Evolutionary conservation across 2,888 invertebrate genomes (phyloP), one percentile per base, ranked within the genome.

Genomic region (Tipula helvola): DNA sequence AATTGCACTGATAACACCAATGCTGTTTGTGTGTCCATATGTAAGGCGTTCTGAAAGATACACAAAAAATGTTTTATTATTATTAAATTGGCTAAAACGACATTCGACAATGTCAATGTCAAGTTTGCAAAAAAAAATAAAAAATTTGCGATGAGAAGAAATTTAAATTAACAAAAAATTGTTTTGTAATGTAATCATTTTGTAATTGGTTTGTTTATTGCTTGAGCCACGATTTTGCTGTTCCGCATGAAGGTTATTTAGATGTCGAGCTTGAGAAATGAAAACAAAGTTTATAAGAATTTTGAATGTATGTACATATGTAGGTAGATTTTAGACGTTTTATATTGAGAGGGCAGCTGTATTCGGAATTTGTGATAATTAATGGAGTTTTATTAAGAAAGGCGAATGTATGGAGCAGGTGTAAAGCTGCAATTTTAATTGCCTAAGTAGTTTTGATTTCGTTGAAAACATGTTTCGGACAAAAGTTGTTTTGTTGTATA

Each of bases 11-110:
- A 95, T 90, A 96, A 92, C 47, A 96, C 95, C 90, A 96, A 92
- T 92, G 95, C 96, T 89, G 96, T 96, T 90, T 96, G 95, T 90
- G 95, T 94, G 90, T 96, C 96, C 96, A 96, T 96, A 8, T 44
- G 3, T 44, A 44, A 10, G 12, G 7, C 13, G n/a, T 36, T 85
- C 36, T 85, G 41, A 85, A 85, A 85, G 4, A 39, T 13, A 41
- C 16, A 85, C n/a, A 8, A 83, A 83, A 36, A 36, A 36, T 83
- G 2, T n/a, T 39, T 39, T 39, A 1, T 7, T 39, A 39, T 39
- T 39, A 39, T 36, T 85, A 16, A 85, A 85, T 39, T 85, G 7
- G 71, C 71, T 18, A 28, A 28, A 28, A 28, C 28, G 71, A 71
- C 52, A 57, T 16, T 1, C 52, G 5, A 18, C 71, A 18, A 28